Evolutionary conservation across 2,113 vertebrate genomes (phyloP).

Genomic region (Xiphias gladius): DNA sequence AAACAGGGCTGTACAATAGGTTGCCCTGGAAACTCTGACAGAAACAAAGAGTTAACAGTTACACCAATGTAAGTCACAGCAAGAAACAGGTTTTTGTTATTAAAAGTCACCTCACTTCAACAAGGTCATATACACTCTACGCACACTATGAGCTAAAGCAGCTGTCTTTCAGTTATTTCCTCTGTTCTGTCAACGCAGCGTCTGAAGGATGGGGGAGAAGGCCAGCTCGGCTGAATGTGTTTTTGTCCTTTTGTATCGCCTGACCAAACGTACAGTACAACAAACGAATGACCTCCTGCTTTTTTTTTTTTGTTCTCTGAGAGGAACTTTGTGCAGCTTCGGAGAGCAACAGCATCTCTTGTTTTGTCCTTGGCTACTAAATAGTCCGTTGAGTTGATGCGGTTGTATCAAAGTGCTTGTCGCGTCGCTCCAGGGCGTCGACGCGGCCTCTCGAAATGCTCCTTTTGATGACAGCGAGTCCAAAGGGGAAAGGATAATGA

Average conservation of each 20-base stretch:
- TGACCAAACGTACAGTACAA: slow-evolving; percentile 67
- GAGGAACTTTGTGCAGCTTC: slow-evolving; percentile 66
- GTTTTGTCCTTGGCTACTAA: slow-evolving; percentile 65
- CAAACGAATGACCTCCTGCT: slow-evolving; percentile 40
- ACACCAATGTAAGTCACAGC: slow-evolving; percentile 94
- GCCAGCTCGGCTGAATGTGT: slow-evolving; percentile 73
- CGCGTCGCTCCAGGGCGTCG: slow-evolving; percentile 83
- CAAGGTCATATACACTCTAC: slow-evolving; percentile 89
- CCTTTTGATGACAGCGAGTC: slow-evolving; percentile 12
- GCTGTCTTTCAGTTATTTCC: slow-evolving; percentile 92
- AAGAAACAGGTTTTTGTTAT: slow-evolving; percentile 86
- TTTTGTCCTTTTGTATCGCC: slow-evolving; percentile 37
- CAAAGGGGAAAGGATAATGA: slow-evolving; percentile 31
- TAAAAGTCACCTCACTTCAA: slow-evolving; percentile 86
- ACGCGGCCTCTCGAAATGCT: slow-evolving; percentile 32
- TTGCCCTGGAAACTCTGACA: slow-evolving; percentile 68
- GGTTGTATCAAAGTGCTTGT: slow-evolving; percentile 86
- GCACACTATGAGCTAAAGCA: slow-evolving; percentile 83
- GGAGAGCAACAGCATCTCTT: slow-evolving; percentile 42
- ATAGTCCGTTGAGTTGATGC: slow-evolving; percentile 63
- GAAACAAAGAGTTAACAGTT: slow-evolving; percentile 88
- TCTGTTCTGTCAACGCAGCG: slow-evolving; percentile 64
- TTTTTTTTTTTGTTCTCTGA: slow-evolving; percentile 41
- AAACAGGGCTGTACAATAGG: slow-evolving; percentile 67
- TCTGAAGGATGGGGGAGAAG: slow-evolving; percentile 64